Conservation (phyloP, 2,113 vertebrate species). For the Acanthisitta chloris region DNA sequence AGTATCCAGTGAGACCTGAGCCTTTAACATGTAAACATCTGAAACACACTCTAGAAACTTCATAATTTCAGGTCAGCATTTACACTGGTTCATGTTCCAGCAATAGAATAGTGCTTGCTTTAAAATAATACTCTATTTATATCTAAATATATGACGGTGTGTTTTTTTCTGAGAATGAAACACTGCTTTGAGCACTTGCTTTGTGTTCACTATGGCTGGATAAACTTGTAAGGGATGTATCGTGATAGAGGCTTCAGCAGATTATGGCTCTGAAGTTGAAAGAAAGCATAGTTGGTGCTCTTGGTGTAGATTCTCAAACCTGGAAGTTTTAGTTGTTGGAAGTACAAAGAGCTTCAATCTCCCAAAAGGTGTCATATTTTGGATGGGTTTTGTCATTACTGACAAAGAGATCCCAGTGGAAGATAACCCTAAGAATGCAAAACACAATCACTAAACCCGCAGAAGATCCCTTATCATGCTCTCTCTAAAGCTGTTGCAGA, state of each 20-base stretch:
- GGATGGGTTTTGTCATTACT: constrained; percentile 46
- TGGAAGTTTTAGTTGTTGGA: background rate
- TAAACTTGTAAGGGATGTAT: background rate
- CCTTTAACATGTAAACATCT: background rate
- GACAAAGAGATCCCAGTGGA: constrained; percentile 30
- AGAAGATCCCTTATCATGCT: constrained; percentile 42
- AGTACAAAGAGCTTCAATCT: constrained; percentile 1
- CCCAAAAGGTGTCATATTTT: constrained; percentile 1
- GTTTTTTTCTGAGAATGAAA: background rate
- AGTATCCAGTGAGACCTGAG: constrained; percentile 25
- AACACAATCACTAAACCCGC: constrained; percentile 36
- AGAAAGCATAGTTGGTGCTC: background rate
- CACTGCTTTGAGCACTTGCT: background rate
- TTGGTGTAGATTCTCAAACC: background rate
- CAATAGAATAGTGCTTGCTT: constrained; percentile 1
- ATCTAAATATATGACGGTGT: background rate
- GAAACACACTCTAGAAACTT: constrained; percentile 6
- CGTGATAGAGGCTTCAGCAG: background rate
- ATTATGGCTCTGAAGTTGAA: background rate
- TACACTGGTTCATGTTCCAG: background rate
- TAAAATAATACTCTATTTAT: background rate
- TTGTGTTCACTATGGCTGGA: background rate
- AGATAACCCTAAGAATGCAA: constrained; percentile 48
- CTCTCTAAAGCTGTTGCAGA: constrained; percentile 22
- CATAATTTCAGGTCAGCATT: background rate